A percentile compares a stretch with the other conserved stretches of the same genome.
These are phyloP conservation scores for Ivindomyrus marchei DNA, from an alignment of 2,113 vertebrate species.

Conservation along the genomic window DNA sequence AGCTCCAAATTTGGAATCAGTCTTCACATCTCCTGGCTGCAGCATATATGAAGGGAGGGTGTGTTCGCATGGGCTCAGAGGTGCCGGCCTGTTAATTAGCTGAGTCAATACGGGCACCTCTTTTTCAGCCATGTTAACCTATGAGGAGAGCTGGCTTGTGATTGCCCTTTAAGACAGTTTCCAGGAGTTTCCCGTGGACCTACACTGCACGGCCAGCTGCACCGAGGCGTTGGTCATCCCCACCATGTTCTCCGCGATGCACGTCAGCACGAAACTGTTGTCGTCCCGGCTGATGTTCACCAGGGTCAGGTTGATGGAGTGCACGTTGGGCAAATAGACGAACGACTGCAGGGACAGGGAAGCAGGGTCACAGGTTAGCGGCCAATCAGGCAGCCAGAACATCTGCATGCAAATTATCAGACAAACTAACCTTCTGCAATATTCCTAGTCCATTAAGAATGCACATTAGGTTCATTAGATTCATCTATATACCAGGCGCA, in stretches of 20 bases:
- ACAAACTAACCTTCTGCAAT: background rate
- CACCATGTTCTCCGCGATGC: constrained; percentile 88
- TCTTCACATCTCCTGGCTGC: background rate
- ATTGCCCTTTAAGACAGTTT: background rate
- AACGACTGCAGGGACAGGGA: constrained; percentile 57
- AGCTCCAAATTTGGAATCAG: background rate
- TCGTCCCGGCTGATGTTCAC: constrained; percentile 87
- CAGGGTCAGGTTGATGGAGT: constrained; percentile 84
- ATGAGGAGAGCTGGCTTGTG: background rate
- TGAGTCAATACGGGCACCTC: background rate
- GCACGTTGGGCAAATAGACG: constrained; percentile 77
- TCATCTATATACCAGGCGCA: background rate
- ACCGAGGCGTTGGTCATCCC: constrained; percentile 90
- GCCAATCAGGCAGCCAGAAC: background rate
- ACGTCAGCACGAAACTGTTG: constrained; percentile 82
- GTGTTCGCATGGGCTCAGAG: background rate
- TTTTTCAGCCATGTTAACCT: background rate
- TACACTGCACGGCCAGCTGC: constrained; percentile 87
- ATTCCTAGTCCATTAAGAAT: background rate
- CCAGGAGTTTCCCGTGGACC: constrained; percentile 45
- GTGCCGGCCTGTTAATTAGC: constrained; percentile 9
- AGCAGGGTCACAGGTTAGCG: background rate
- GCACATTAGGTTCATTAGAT: background rate
- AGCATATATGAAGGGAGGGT: background rate
- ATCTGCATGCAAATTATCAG: background rate